Evolutionary conservation across 2,888 invertebrate genomes (phyloP).

Genomic region (Bruchidius siliquastri): DNA sequence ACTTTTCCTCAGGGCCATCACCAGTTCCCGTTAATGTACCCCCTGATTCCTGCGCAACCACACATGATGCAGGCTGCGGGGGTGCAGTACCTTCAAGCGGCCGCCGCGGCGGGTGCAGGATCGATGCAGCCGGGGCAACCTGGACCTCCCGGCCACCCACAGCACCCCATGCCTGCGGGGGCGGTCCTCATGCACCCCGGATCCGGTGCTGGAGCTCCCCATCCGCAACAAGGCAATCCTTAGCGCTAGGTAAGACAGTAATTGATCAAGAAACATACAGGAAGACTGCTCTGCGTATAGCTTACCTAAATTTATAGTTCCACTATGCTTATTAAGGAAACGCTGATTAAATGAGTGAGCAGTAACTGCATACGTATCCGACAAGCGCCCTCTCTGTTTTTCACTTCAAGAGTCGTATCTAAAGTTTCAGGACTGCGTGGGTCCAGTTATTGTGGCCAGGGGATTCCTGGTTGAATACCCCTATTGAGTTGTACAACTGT

Average conservation of each 20-base stretch:
- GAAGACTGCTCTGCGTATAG: too few relatives aligned
- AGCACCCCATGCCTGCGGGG: conserved; percentile 32
- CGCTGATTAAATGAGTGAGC: too few relatives aligned
- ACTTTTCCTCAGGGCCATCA: conserved; percentile 39
- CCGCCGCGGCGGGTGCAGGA: neutral
- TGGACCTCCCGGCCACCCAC: conserved; percentile 32
- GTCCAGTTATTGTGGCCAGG: too few relatives aligned
- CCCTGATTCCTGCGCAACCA: conserved; percentile 53
- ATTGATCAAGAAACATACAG: too few relatives aligned
- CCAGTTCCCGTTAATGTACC: conserved; percentile 51
- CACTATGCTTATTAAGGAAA: too few relatives aligned
- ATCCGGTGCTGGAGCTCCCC: conserved; percentile 28
- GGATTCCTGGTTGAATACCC: too few relatives aligned
- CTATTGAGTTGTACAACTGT: too few relatives aligned
- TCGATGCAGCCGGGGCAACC: conserved; percentile 45
- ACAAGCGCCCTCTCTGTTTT: too few relatives aligned
- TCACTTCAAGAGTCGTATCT: too few relatives aligned
- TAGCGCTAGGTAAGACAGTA: neutral
- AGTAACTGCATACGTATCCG: too few relatives aligned
- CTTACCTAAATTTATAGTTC: too few relatives aligned
- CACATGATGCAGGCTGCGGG: conserved; percentile 45
- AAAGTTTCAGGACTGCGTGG: too few relatives aligned
- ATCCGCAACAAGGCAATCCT: conserved; percentile 42
- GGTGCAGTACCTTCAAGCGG: conserved; percentile 48
- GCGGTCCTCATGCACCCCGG: conserved; percentile 29